A percentile compares a stretch with the other conserved stretches of the same genome.
Evolutionary conservation across 2,797 vertebrate genomes (phyloP).

Genomic region (Carcharodon carcharias): DNA sequence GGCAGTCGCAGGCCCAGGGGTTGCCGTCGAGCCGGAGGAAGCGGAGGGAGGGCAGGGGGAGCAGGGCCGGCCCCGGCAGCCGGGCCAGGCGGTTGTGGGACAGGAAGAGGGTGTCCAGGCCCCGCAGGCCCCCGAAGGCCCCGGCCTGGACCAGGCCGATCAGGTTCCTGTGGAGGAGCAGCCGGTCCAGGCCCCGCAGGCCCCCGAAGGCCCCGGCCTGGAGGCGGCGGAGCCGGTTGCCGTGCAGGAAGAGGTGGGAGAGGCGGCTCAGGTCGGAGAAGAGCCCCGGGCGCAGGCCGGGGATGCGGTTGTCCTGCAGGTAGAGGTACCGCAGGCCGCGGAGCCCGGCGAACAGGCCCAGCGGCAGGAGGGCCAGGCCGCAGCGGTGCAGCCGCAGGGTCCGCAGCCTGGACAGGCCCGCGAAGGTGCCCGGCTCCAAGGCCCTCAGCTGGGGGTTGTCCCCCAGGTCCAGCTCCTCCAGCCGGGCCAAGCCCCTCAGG

Average conservation of each 20-base stretch:
- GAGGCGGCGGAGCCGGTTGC: constrained; percentile 88
- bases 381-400: constrained; percentile 91
- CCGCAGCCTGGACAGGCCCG: constrained; percentile 80
- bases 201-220: constrained; percentile 89
- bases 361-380: constrained; percentile 81
- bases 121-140: constrained; percentile 87
- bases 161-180: constrained; percentile 91
- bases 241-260: constrained; percentile 94
- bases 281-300: constrained; percentile 87
- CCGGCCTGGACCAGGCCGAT: constrained; percentile 82
- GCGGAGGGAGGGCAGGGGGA: constrained; percentile 76
- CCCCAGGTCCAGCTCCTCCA: constrained; percentile 93
- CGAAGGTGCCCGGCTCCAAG: constrained; percentile 87
- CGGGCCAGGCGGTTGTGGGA: constrained; percentile 92
- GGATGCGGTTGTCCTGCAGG: constrained; percentile 93
- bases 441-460: constrained; percentile 88
- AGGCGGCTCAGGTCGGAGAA: constrained; percentile 92
- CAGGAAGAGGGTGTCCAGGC: constrained; percentile 87
- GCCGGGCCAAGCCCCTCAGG: constrained; percentile 78
- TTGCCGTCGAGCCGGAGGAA: constrained; percentile 94
- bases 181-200: constrained; percentile 80
- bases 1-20: constrained; percentile 90
- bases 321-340: constrained; percentile 95
- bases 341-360: constrained; percentile 82
- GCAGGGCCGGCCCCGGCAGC: constrained; percentile 81